These are phyloP conservation scores for Glareola pratincola DNA, from an alignment of 2,113 vertebrate species.

Conservation along the genomic window DNA sequence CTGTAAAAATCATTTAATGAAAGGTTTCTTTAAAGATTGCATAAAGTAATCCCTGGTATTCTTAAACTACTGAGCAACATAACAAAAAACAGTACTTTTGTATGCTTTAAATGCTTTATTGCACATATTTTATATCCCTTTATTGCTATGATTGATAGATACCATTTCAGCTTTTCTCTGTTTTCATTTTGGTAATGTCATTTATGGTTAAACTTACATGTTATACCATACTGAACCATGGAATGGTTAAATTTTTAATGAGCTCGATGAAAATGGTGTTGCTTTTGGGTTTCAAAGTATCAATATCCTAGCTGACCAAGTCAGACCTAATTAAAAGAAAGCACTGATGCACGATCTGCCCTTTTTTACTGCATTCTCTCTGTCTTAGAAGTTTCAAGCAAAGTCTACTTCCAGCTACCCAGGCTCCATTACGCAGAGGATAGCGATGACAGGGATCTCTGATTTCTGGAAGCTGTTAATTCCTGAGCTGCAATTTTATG, in stretches of 20 bases:
- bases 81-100: not conserved
- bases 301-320: not conserved
- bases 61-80: not conserved
- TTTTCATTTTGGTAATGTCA: not conserved
- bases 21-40: not conserved
- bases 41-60: not conserved
- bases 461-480: not conserved
- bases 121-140: not conserved
- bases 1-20: not conserved
- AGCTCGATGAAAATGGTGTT: conserved; percentile 14
- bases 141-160: not conserved
- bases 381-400: not conserved
- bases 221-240: not conserved
- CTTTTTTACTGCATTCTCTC: not conserved
- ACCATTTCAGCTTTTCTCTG: not conserved
- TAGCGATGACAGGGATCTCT: not conserved
- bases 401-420: not conserved
- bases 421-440: not conserved
- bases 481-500: not conserved
- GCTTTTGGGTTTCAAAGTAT: conserved; percentile 44
- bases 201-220: conserved; percentile 8
- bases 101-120: not conserved
- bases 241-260: conserved; percentile 54
- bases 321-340: not conserved
- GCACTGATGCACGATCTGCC: not conserved